Percentiles rank a stretch among this genome's conserved stretches.
Conservation (phyloP, 2,113 vertebrate genomes). For the Reinhardtius hippoglossoides region DNA sequence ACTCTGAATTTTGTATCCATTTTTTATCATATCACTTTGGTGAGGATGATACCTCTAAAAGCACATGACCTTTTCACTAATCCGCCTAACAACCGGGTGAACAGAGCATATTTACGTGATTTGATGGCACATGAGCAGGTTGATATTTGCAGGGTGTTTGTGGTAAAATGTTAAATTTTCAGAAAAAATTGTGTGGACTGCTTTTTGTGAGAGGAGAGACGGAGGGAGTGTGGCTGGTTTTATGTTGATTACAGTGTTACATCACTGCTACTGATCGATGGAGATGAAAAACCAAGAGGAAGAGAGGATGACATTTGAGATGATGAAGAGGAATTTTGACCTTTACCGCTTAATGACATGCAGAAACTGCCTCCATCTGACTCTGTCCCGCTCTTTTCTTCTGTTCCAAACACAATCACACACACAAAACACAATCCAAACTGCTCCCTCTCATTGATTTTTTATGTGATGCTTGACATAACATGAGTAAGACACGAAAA, state of each 20-base stretch:
- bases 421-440: too few relatives aligned
- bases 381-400: too few relatives aligned
- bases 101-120: background rate
- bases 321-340: too few relatives aligned
- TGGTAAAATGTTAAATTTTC: background rate
- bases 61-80: too few relatives aligned
- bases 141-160: background rate
- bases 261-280: background rate
- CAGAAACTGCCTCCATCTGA: too few relatives aligned
- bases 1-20: background rate
- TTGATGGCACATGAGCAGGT: background rate
- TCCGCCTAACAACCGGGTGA: too few relatives aligned
- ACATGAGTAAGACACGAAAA: too few relatives aligned
- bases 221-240: background rate
- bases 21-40: conserved; percentile 1
- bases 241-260: background rate
- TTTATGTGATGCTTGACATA: too few relatives aligned
- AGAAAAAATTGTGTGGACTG: background rate
- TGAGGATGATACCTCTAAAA: background rate
- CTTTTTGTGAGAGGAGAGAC: background rate
- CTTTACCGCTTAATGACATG: too few relatives aligned
- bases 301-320: conserved; percentile 11
- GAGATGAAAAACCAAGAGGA: background rate
- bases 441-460: too few relatives aligned
- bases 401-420: too few relatives aligned